These are phyloP conservation scores for Anastatus disparis DNA, from an alignment of 1,140 invertebrate species.

Conservation along the genomic window DNA sequence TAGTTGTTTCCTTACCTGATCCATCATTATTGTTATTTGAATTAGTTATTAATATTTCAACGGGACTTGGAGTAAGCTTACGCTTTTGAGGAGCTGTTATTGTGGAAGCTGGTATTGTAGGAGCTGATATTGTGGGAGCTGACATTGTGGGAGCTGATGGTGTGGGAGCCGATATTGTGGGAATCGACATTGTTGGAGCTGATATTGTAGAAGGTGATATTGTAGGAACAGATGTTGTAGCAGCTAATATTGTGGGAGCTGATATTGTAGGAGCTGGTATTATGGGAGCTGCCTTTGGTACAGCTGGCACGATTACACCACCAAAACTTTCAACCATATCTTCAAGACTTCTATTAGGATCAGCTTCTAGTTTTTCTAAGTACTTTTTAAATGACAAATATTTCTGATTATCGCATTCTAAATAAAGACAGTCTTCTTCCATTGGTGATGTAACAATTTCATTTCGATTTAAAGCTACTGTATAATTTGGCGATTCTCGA, in stretches of 20 bases:
- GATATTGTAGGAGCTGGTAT: constrained; percentile 50
- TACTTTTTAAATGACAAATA: constrained; percentile 32
- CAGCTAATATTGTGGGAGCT: constrained; percentile 44
- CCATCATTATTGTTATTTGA: constrained; percentile 60
- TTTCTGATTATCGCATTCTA: constrained; percentile 21
- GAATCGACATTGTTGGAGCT: constrained; percentile 1
- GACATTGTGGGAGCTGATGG: no score
- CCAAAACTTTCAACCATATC: constrained; percentile 51
- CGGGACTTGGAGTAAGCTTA: constrained; percentile 56
- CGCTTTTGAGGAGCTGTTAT: constrained; percentile 54
- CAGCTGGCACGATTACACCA: constrained; percentile 42
- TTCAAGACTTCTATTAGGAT: constrained; percentile 35
- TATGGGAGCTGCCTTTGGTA: constrained; percentile 29
- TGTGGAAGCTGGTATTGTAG: constrained; percentile 53
- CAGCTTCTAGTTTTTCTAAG: constrained; percentile 35
- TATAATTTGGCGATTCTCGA: not conserved
- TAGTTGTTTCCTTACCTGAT: constrained; percentile 17
- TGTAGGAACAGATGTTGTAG: no score
- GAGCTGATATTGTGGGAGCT: constrained; percentile 1
- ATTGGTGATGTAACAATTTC: constrained; percentile 17
- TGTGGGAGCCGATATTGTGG: constrained; percentile 53
- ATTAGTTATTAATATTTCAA: constrained; percentile 58
- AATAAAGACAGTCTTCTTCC: constrained; percentile 38
- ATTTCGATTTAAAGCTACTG: not conserved
- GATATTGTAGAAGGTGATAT: no score